These are phyloP conservation scores for Echiichthys vipera DNA, from an alignment of 2,797 vertebrate genomes.

Conservation along the genomic window DNA sequence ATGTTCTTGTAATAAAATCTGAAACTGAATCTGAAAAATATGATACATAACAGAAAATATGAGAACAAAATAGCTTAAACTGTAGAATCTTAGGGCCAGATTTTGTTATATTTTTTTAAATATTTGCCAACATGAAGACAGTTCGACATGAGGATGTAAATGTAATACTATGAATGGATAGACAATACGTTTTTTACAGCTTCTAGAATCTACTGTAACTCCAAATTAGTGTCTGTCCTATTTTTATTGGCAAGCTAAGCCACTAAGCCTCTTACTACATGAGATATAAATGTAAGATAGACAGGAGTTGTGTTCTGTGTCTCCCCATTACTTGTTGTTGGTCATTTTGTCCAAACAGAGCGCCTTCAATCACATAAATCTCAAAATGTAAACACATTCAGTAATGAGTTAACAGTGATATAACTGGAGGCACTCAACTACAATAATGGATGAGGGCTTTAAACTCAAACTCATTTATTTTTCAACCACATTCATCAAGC, in stretches of 20 bases:
- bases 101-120: not conserved
- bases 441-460: constrained; percentile 64
- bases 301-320: not conserved
- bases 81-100: not conserved
- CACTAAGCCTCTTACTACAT: constrained; percentile 7
- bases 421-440: constrained; percentile 43
- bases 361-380: constrained; percentile 56
- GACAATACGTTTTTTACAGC: constrained; percentile 11
- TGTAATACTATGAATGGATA: not conserved
- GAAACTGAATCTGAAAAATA: not conserved
- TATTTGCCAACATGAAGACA: not conserved
- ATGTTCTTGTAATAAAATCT: not conserved
- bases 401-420: constrained; percentile 53
- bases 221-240: constrained; percentile 10
- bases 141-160: not conserved
- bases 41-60: not conserved
- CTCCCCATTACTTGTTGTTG: constrained; percentile 20
- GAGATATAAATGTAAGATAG: constrained; percentile 11
- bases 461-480: constrained; percentile 63
- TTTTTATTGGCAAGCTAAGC: constrained; percentile 21
- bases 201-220: constrained; percentile 2
- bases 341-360: constrained; percentile 32
- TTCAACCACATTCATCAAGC: constrained; percentile 59
- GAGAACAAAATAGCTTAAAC: not conserved
- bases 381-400: constrained; percentile 60